phyloP scores from a whole-genome alignment of 2,888 invertebrate species.

The Rapana venosa region DNA sequence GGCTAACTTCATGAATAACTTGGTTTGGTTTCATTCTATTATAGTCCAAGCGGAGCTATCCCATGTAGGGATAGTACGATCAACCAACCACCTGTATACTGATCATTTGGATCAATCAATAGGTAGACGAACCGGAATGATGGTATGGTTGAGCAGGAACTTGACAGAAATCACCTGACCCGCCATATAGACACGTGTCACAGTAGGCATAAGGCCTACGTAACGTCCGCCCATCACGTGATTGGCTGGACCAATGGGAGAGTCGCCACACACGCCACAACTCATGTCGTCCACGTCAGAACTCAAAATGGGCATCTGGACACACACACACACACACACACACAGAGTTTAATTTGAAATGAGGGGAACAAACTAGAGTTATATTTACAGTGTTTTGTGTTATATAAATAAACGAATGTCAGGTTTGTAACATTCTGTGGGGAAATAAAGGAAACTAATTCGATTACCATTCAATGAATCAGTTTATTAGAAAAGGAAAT shows the following conservation, averaged over 20 bases:
- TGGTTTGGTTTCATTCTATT: too few relatives aligned
- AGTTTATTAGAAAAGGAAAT: not conserved
- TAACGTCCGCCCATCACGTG: constrained; percentile 39
- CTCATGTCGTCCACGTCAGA: not conserved
- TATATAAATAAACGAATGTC: too few relatives aligned
- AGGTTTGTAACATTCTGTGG: too few relatives aligned
- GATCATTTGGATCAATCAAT: not conserved
- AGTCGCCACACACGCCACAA: constrained; percentile 38
- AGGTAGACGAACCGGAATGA: not conserved
- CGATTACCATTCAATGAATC: too few relatives aligned
- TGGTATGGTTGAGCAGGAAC: constrained; percentile 30
- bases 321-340: not conserved
- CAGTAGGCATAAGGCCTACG: not conserved
- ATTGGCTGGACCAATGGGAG: constrained; percentile 6
- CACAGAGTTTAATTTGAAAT: not conserved
- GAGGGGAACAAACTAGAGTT: too few relatives aligned
- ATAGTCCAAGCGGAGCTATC: too few relatives aligned
- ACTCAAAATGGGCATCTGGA: constrained; percentile 25
- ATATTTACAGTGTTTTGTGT: too few relatives aligned
- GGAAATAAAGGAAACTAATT: too few relatives aligned
- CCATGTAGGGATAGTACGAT: too few relatives aligned
- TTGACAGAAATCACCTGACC: not conserved
- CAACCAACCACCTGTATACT: too few relatives aligned
- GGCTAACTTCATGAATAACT: too few relatives aligned
- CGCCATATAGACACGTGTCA: constrained; percentile 19